Evolutionary conservation across 2,113 vertebrate genomes (phyloP).

Genomic region (Raphicerus campestris): DNA sequence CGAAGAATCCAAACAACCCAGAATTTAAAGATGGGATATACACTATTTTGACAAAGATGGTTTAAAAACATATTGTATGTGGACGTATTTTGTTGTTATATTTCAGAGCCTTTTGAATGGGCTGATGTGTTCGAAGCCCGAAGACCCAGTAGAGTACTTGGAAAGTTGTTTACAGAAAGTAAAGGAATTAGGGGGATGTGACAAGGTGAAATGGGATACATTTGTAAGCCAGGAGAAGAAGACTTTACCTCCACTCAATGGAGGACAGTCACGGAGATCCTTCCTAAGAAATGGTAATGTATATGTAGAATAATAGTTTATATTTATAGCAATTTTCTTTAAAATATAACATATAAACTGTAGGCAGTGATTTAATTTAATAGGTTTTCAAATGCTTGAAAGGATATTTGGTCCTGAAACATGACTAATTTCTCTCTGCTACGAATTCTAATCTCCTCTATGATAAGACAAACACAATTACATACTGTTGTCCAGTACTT

Average conservation of each 20-base stretch:
- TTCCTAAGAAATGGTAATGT: constrained; percentile 96
- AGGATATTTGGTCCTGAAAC: neutral
- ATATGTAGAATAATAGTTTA: neutral
- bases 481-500: neutral
- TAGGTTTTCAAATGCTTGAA: neutral
- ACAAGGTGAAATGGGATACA: constrained; percentile 97
- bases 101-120: constrained; percentile 96
- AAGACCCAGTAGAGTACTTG: constrained; percentile 96
- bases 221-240: constrained; percentile 98
- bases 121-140: constrained; percentile 95
- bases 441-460: constrained; percentile 2
- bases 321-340: neutral
- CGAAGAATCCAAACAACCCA: neutral
- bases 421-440: neutral
- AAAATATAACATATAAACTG: neutral
- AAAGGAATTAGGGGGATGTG: constrained; percentile 92
- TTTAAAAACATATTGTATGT: neutral
- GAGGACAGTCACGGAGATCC: constrained; percentile 92
- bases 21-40: neutral
- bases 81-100: constrained; percentile 33
- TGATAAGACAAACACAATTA: constrained; percentile 1
- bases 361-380: neutral
- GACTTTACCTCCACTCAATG: constrained; percentile 93
- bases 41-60: neutral
- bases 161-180: constrained; percentile 95